Conservation (phyloP, 2,888 invertebrate species). For the Sympetrum striolatum region DNA sequence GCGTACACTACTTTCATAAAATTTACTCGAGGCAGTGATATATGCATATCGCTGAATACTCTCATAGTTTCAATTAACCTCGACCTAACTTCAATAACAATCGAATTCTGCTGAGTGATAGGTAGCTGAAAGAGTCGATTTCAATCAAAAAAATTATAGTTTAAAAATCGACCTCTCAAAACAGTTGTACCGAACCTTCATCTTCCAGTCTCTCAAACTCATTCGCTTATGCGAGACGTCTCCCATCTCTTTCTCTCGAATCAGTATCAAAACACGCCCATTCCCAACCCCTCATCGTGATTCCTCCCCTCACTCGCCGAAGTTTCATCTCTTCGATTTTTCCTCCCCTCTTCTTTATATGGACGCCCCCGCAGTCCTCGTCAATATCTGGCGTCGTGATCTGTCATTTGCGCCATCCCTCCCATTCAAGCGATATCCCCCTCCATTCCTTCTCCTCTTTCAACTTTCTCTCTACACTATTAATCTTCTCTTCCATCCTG, state of each 20-base stretch:
- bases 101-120: too few species aligned
- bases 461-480: background rate
- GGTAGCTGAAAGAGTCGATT: too few species aligned
- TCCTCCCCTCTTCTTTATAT: background rate
- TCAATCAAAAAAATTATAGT: too few species aligned
- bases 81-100: too few species aligned
- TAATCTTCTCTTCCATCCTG: background rate
- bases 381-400: conserved; percentile 22
- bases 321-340: conserved; percentile 1
- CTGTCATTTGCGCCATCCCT: background rate
- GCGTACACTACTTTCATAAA: too few species aligned
- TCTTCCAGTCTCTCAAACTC: too few species aligned
- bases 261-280: background rate
- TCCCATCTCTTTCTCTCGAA: too few species aligned
- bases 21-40: too few species aligned
- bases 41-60: background rate
- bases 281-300: background rate
- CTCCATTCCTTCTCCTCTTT: background rate
- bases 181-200: too few species aligned
- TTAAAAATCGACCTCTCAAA: too few species aligned
- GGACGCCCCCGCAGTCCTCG: background rate
- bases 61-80: background rate
- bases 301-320: background rate
- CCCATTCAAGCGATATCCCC: too few species aligned
- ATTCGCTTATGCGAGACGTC: too few species aligned